phyloP scores from a whole-genome alignment of 2,797 vertebrate genomes.

The Phalanger gymnotis region DNA sequence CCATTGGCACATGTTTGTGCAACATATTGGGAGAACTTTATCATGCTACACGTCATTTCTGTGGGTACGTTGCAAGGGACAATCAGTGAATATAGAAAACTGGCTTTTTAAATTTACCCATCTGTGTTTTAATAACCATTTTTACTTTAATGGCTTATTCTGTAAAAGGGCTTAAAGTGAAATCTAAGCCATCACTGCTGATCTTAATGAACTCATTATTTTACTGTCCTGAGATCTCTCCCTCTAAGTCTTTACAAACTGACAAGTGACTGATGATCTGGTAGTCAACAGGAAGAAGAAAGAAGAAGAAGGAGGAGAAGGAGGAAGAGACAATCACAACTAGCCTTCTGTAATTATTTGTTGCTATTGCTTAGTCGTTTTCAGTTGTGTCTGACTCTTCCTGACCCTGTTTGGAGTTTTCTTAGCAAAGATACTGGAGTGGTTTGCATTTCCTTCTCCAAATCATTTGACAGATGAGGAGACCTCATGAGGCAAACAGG shows the following conservation, averaged over 20 bases:
- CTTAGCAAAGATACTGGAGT: background rate
- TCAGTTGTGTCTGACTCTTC: background rate
- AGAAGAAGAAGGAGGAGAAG: no score
- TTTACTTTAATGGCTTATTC: slow-evolving; percentile 15
- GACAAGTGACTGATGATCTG: background rate
- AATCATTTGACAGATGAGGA: background rate
- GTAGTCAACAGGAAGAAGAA: background rate
- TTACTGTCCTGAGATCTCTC: background rate
- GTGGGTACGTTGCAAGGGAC: background rate
- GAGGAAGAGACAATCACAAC: no score
- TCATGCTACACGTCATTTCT: background rate
- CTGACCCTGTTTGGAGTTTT: background rate
- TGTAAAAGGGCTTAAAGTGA: slow-evolving; percentile 17
- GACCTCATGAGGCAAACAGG: background rate
- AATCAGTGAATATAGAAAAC: background rate
- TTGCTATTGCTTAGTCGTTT: background rate
- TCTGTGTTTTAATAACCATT: background rate
- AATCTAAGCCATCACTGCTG: slow-evolving; percentile 18
- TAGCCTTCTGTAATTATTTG: background rate
- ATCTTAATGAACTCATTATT: slow-evolving; percentile 8
- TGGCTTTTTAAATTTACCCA: background rate
- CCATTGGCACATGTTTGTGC: background rate
- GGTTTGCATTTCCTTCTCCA: background rate
- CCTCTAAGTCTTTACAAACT: background rate
- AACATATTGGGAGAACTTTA: background rate